Conservation (phyloP, 2,113 vertebrate species). For the Vidua chalybeata region DNA sequence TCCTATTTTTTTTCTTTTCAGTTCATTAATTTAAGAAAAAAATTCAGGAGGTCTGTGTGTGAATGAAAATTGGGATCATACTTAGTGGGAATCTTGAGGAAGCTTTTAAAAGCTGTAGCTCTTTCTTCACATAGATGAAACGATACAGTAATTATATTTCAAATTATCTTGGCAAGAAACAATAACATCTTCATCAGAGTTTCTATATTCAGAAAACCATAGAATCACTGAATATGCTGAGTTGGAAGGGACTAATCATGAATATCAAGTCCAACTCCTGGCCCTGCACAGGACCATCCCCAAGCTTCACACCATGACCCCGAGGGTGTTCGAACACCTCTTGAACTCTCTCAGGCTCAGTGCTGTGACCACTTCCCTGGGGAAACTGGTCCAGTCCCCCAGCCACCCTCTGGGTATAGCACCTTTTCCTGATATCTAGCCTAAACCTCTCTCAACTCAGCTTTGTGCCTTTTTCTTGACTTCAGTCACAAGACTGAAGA, state of each 20-base stretch:
- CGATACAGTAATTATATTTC: neutral
- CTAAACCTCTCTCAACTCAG: neutral
- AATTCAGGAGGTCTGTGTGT: neutral
- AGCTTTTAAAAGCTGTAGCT: neutral
- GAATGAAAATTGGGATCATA: neutral
- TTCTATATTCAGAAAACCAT: neutral
- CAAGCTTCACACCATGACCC: too few relatives aligned
- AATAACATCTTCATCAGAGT: neutral
- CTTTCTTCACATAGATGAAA: neutral
- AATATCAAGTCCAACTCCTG: neutral
- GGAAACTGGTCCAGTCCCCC: neutral
- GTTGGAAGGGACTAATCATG: neutral
- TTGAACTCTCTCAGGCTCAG: neutral
- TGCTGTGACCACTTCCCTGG: neutral
- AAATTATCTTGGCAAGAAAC: neutral
- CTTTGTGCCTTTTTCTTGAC: neutral
- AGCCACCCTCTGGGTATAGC: rapidly evolving
- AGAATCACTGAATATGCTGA: neutral
- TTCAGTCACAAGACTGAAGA: neutral
- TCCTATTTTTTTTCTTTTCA: neutral
- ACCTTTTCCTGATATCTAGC: neutral
- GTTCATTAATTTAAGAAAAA: neutral
- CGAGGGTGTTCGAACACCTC: rapidly evolving
- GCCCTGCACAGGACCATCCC: neutral
- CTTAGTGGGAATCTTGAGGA: neutral